Evolutionary conservation across 2,888 invertebrate genomes (phyloP), one percentile per base, ranked within the genome.

Genomic region (Hirudinaria manillensis): DNA sequence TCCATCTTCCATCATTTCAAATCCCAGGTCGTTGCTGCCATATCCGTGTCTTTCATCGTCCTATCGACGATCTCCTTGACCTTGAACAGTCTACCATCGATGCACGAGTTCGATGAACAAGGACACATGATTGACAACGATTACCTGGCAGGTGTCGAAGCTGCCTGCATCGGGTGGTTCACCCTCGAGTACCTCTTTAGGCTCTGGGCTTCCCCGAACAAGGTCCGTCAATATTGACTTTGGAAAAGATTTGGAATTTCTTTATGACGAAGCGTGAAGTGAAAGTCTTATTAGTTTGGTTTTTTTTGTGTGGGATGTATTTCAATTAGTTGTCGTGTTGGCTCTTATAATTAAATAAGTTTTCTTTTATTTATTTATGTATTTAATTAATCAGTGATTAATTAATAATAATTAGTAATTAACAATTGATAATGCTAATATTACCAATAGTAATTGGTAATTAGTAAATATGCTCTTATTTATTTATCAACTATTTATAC

Each of bases 21-120:
- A 65, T 80, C 82, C 75, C 82, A 86, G 85, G 83, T 85, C 27
- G 79, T 98, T 89, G 97, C 97, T 88, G 93, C 97, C 89, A 93
- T 98, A 88, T 97, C 97, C 88, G 96, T 98, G 89, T 91, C 96
- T 89, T 98, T 98, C 92, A 98, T 98, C 89, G 93, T 97, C 89
- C 91, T 97, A 89, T 97, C 97, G 87, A 97, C 97, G 88, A 93
- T 97, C 88, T 96, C 95, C 87, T 91, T 98, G 88, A 97, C 97
- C 87, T 91, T 98, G 88, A 98, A 97, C 91, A 98, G 97, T 87
- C 92, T 97, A 88, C 95, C 95, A 85, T 91, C 91, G 88, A 90
- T 96, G 89, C 94, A 95, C 90, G 90, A 90, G 84, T 89, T 90
- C 87, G 92, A 93, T 88, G 91, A 91, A 86, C 92, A 91, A 72